A percentile compares a stretch with the other conserved stretches of the same genome.
These are phyloP conservation scores for Xenops minutus DNA, from an alignment of 2,797 vertebrate genomes.

Conservation along the genomic window DNA sequence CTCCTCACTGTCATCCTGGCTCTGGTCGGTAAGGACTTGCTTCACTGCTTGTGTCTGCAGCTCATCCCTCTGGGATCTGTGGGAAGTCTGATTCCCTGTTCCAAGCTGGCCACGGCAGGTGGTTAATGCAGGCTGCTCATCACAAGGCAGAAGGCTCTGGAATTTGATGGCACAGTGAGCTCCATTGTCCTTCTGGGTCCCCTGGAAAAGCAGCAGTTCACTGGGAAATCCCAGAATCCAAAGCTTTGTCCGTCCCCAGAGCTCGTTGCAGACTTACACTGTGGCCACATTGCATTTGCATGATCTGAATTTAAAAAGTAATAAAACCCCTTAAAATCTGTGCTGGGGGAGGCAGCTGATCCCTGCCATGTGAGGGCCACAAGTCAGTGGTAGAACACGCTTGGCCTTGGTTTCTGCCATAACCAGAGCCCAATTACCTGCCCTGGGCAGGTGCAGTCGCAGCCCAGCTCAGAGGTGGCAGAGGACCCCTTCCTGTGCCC, in stretches of 20 bases:
- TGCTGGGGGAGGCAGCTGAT: accelerated
- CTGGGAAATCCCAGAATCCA: background rate
- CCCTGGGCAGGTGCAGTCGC: background rate
- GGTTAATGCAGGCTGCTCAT: background rate
- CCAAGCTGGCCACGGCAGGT: accelerated
- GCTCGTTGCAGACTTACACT: accelerated
- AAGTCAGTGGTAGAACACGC: accelerated
- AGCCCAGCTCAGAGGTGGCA: background rate
- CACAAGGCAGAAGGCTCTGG: slow-evolving; percentile 5
- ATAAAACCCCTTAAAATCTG: accelerated
- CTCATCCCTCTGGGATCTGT: background rate
- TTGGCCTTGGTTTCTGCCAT: background rate
- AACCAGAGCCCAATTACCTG: background rate
- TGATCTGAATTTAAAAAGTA: background rate
- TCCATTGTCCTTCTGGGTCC: background rate
- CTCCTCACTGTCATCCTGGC: slow-evolving; percentile 96
- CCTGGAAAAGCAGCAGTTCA: background rate
- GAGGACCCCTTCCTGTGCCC: background rate
- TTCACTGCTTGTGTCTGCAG: background rate
- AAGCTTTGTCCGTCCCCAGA: background rate
- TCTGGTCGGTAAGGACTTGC: slow-evolving; percentile 86
- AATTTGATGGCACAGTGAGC: background rate
- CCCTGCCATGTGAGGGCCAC: background rate
- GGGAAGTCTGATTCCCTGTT: background rate
- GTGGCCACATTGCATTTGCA: background rate